Conservation (phyloP, 2,888 invertebrate species). For the Operophtera brumata region DNA sequence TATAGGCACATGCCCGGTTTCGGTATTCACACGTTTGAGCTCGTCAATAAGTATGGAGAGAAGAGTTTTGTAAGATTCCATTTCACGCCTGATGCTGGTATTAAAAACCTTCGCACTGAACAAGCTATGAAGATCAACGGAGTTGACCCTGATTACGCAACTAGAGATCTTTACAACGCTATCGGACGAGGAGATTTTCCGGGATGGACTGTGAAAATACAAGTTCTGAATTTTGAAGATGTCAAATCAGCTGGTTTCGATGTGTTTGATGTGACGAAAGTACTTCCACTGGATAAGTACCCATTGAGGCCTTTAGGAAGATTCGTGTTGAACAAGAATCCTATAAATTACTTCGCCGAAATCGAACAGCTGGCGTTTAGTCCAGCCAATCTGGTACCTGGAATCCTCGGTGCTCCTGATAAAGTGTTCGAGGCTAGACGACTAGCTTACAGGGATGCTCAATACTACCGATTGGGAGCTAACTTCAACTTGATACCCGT, state of each 20-base stretch:
- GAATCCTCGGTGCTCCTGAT: constrained; percentile 94
- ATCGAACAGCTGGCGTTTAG: constrained; percentile 94
- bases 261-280: constrained; percentile 94
- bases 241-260: constrained; percentile 88
- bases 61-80: constrained; percentile 92
- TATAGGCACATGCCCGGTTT: constrained; percentile 95
- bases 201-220: constrained; percentile 88
- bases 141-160: constrained; percentile 92
- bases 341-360: constrained; percentile 93
- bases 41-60: constrained; percentile 86
- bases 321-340: constrained; percentile 91
- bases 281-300: constrained; percentile 88
- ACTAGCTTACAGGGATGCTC: constrained; percentile 93
- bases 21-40: constrained; percentile 93
- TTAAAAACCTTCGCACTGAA: constrained; percentile 85
- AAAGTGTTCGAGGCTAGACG: constrained; percentile 92
- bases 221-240: constrained; percentile 90
- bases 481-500: constrained; percentile 95
- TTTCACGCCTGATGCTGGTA: constrained; percentile 91
- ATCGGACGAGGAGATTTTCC: constrained; percentile 87
- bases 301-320: constrained; percentile 92
- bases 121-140: constrained; percentile 84
- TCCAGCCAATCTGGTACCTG: constrained; percentile 93
- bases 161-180: constrained; percentile 91
- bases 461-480: constrained; percentile 89